Conservation (phyloP, 2,888 invertebrate genomes). For the Zaprionus bogoriensis region DNA sequence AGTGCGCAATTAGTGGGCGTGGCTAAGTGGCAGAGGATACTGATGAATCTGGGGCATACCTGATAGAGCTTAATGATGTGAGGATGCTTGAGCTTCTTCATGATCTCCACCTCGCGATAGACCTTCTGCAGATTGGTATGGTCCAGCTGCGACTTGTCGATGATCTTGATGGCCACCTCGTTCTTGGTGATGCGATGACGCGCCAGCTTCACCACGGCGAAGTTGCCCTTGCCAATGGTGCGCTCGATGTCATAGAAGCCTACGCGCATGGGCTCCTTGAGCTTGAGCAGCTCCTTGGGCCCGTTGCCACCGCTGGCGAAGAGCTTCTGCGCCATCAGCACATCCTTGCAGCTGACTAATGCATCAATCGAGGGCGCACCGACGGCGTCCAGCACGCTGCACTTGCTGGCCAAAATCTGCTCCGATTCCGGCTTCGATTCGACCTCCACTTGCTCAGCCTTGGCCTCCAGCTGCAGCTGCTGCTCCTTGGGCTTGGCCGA, state of each 20-base stretch:
- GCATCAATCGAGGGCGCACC: constrained; percentile 61
- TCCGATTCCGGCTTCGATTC: constrained; percentile 1
- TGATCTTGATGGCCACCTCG: constrained; percentile 98
- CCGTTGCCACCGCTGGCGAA: constrained; percentile 52
- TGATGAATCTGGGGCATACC: too few species aligned
- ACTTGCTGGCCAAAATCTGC: constrained; percentile 6
- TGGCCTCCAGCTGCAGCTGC: not conserved
- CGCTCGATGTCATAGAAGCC: constrained; percentile 99
- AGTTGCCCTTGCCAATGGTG: constrained; percentile 99
- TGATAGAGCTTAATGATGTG: constrained; percentile 99
- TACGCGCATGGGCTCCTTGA: constrained; percentile 91
- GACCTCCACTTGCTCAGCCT: not conserved
- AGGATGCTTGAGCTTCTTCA: constrained; percentile 98
- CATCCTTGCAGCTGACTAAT: constrained; percentile 64
- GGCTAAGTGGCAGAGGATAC: too few species aligned
- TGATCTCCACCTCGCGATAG: constrained; percentile 97
- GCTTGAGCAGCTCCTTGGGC: constrained; percentile 67
- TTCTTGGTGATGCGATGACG: constrained; percentile 99
- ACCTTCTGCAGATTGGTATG: constrained; percentile 96
- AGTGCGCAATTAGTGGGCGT: too few species aligned
- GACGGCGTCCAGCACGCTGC: constrained; percentile 18
- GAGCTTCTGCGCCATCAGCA: constrained; percentile 56
- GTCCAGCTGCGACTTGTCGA: constrained; percentile 96
- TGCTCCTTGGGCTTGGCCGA: not conserved
- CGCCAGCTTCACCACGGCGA: constrained; percentile 99